Base-by-base conservation (phyloP, 2,888 invertebrate genomes). In the Agrenia bidenticulata region DNA sequence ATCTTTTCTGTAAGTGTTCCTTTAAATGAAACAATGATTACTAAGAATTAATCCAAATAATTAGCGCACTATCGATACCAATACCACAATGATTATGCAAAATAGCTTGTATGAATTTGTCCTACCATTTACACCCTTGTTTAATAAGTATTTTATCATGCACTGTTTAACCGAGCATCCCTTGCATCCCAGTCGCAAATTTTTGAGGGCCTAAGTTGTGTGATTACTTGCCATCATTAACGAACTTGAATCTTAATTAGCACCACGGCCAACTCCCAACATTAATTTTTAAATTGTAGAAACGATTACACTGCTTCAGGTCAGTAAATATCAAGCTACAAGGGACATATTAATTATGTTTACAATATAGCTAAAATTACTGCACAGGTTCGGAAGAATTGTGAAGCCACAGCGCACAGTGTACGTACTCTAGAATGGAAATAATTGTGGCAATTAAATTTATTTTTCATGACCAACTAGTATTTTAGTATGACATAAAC, bases 221-320 rank as follows among this genome's bases (percentile, higher is more conserved):
- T n/a, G 45, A 45, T 45, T 45, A 45, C 5, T 45, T 15, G 19
- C 15, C 4, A n/a, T 19, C 15, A 45, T 45, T 45, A 45, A n/a
- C n/a, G 15, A n/a, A 19, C 11, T 51, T 24, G 23, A 51, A 21
- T 51, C 7, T 51, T 51, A 51, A 51, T 51, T 51, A 51, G 21
- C 24, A 51, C 51, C 51, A 51, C 51, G 51, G 51, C 24, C 51
- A 51, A 51, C 51, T 51, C 51, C 51, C 51, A 45, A 45, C 45
- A 45, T 45, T 45, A 45, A 45, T 5, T 45, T 19, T 4, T 45
- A 45, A 11, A 45, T 45, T 19, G 19, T 45, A 45, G 4, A 45
- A 45, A 5, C n/a, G 4, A 19, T 45, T 17, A 45, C 45, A 45
- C 15, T 19, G n/a, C 45, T 19, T 17, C 19, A 45, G 45, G 45